Conservation (phyloP, 2,888 invertebrate species). For the Stenodera caucasica region DNA sequence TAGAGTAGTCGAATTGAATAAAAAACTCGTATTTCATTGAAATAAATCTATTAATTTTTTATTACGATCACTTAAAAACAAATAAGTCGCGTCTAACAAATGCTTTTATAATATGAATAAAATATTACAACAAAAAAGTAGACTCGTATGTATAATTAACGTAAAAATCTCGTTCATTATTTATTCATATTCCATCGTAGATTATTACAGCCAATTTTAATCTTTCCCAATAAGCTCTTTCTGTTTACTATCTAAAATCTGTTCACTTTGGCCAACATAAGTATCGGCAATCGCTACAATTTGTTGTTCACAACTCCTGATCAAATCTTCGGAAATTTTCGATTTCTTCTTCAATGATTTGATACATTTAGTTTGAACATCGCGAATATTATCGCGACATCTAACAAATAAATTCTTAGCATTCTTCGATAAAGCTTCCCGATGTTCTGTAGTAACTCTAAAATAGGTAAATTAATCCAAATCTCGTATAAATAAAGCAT, state of each 20-base stretch:
- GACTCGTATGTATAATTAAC: background rate
- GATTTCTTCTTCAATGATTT: constrained; percentile 72
- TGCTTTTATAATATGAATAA: constrained; percentile 1
- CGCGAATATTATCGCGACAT: constrained; percentile 74
- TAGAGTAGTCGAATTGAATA: no score
- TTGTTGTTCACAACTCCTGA: constrained; percentile 69
- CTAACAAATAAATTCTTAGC: constrained; percentile 81
- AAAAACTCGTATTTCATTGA: background rate
- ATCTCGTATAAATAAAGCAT: background rate
- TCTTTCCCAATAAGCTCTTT: constrained; percentile 72
- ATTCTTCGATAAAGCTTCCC: constrained; percentile 85
- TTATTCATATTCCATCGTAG: background rate
- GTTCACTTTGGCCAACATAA: constrained; percentile 67
- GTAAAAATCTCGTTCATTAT: background rate
- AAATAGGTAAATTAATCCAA: constrained; percentile 18
- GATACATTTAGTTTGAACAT: constrained; percentile 72
- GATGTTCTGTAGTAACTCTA: constrained; percentile 85
- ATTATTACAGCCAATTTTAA: constrained; percentile 22
- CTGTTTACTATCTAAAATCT: constrained; percentile 69
- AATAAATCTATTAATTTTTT: background rate
- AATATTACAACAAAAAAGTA: background rate
- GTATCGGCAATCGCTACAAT: constrained; percentile 69
- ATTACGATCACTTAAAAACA: background rate
- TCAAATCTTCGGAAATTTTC: constrained; percentile 71
- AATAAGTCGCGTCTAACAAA: background rate